Conservation (phyloP, 2,888 invertebrate species). For the Mesopsocus fuscifrons region DNA sequence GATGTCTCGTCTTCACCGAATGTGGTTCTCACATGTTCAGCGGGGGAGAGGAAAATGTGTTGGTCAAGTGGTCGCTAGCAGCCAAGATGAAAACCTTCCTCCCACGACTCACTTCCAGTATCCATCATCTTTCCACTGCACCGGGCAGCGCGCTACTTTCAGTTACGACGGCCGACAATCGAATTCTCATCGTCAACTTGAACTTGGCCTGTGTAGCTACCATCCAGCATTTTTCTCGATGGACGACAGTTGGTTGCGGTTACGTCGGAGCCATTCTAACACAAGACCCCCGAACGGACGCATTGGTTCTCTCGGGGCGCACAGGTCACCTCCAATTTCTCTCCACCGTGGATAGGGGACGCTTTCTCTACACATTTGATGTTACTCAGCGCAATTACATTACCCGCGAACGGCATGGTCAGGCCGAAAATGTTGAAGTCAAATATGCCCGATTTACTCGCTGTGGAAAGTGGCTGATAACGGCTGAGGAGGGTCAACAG, state of each 20-base stretch:
- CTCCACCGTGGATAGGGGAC: slow-evolving; percentile 33
- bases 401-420: slow-evolving; percentile 36
- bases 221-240: slow-evolving; percentile 42
- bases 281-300: slow-evolving; percentile 40
- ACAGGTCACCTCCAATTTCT: slow-evolving; percentile 59
- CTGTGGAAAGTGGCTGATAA: slow-evolving; percentile 52
- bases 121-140: slow-evolving; percentile 40
- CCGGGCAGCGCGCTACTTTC: slow-evolving; percentile 41
- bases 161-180: slow-evolving; percentile 49
- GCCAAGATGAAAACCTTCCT: slow-evolving; percentile 34
- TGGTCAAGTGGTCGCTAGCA: slow-evolving; percentile 52
- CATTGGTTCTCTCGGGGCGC: slow-evolving; percentile 49
- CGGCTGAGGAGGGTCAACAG: slow-evolving; percentile 37
- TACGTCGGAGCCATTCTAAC: slow-evolving; percentile 23
- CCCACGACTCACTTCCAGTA: slow-evolving; percentile 48
- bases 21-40: slow-evolving; percentile 46
- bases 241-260: slow-evolving; percentile 17
- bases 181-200: slow-evolving; percentile 16
- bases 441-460: slow-evolving; percentile 43
- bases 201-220: slow-evolving; percentile 12
- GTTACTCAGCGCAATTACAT: slow-evolving; percentile 50
- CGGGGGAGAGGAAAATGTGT: slow-evolving; percentile 56
- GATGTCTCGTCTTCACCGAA: slow-evolving; percentile 41
- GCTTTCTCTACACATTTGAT: slow-evolving; percentile 30
- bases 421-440: slow-evolving; percentile 44